A percentile compares a stretch with the other conserved stretches of the same genome.
These are phyloP conservation scores for Lithophane ornitopus DNA, from an alignment of 2,888 invertebrate genomes.

Conservation along the genomic window DNA sequence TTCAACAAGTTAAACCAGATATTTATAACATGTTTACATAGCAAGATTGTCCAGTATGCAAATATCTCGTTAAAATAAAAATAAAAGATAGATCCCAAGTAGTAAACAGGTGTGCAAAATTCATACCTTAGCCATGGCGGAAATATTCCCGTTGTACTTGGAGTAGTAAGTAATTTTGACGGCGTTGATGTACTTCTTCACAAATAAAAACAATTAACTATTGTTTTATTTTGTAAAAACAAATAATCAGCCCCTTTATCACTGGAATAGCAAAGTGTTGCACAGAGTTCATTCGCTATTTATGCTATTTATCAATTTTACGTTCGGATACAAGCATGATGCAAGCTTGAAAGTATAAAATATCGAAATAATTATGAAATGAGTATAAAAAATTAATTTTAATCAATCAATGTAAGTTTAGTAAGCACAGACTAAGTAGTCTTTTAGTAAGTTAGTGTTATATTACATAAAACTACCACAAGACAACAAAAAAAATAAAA, in stretches of 20 bases:
- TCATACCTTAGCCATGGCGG: constrained; percentile 93
- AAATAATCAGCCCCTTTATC: constrained; percentile 58
- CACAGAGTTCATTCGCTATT: constrained; percentile 54
- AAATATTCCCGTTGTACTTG: constrained; percentile 92
- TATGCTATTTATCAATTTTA: constrained; percentile 55
- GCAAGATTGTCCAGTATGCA: constrained; percentile 78
- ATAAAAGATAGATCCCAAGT: constrained; percentile 52
- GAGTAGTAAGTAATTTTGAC: constrained; percentile 92
- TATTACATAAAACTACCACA: too few relatives aligned
- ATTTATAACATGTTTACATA: constrained; percentile 49
- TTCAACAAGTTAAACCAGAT: constrained; percentile 48
- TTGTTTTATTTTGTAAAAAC: constrained; percentile 17
- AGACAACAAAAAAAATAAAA: neutral
- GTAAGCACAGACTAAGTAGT: too few relatives aligned
- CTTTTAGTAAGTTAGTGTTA: too few relatives aligned
- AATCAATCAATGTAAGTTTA: neutral
- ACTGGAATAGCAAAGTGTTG: constrained; percentile 66
- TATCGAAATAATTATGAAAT: neutral
- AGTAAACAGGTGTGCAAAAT: constrained; percentile 66
- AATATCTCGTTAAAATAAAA: constrained; percentile 64
- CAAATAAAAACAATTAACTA: constrained; percentile 36
- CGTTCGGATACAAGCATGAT: constrained; percentile 35
- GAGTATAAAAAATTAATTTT: neutral
- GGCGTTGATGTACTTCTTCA: constrained; percentile 70
- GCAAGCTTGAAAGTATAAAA: neutral